These are phyloP conservation scores for Amphibalanus amphitrite DNA, from an alignment of 1,140 invertebrate genomes.

Conservation along the genomic window DNA sequence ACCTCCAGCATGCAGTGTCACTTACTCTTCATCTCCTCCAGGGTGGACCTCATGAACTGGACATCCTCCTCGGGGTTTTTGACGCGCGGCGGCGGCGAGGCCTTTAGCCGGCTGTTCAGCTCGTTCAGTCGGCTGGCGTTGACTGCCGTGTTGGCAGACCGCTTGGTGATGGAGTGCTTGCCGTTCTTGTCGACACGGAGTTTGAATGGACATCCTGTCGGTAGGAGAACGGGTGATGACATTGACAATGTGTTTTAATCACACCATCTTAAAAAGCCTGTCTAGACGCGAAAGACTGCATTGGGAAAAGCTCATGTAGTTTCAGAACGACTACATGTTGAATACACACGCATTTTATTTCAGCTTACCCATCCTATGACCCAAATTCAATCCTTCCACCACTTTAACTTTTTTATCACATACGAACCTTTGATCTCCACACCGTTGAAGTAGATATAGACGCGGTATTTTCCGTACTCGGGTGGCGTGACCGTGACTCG, in stretches of 20 bases:
- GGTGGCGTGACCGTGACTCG: slow-evolving; percentile 74
- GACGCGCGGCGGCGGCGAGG: neutral
- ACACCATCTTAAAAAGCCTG: neutral
- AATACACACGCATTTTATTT: neutral
- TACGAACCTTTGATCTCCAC: slow-evolving; percentile 77
- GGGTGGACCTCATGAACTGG: too few species aligned
- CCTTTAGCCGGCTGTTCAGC: neutral
- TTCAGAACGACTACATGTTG: neutral
- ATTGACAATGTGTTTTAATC: neutral
- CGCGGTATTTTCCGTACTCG: slow-evolving; percentile 73
- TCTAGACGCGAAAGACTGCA: neutral
- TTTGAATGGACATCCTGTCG: neutral
- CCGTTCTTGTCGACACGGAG: neutral
- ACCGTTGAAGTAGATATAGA: slow-evolving; percentile 89
- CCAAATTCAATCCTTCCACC: neutral
- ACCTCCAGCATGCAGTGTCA: neutral
- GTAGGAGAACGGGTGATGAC: neutral
- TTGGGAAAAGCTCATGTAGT: neutral
- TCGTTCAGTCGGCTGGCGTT: neutral
- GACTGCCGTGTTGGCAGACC: neutral
- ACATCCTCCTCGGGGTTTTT: too few species aligned
- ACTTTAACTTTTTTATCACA: too few species aligned
- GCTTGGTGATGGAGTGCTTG: neutral
- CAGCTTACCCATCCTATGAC: neutral
- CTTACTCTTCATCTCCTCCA: too few species aligned